Evolutionary conservation across 2,113 vertebrate species (phyloP), one percentile per base, ranked within the genome.

Genomic region (Phodopus roborovskii): DNA sequence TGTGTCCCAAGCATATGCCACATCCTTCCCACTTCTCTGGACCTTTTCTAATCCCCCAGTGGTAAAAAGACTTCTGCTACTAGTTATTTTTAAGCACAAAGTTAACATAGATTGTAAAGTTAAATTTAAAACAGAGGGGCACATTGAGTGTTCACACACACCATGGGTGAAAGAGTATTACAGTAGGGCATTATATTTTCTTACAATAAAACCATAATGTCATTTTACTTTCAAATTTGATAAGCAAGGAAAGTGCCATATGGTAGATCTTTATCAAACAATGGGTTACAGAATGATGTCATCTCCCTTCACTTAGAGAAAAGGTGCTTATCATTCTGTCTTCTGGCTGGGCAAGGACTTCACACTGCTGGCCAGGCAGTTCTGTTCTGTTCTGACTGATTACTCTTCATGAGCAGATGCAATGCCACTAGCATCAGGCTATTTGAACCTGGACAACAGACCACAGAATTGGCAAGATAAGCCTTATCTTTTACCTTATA

Each of bases 331-430:
- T 71, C 50, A 78, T 58, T 94, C 60, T 92, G 73, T 45, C 77
- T 92, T 33, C 11, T 60, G 3, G 71, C 19, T 77, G n/a, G 82
- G 70, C 82, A 53, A 94, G 7, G 0, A 94, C 66, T 73, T 7
- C 0, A 77, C 4, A 64, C 56, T 88, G 94, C 95, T 94, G 88
- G 79, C 91, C 88, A 62, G 91, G 16, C 74, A 26, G 45, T 45
- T 45, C 45, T 45, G 3, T 45, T 45, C 20, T 50, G 7, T 60
- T 82, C 48, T 95, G 77, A 17, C 3, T 12, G 10, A 92, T n/a
- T 66, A 33, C 10, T 68, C 56, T 60, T 60, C 3, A n/a, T 94
- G 56, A 96, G 93, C 56, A 97, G 97, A 97, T 58, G 9, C 16
- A 19, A 87, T 62, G 5, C 84, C 50, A 30, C 42, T 75, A 48